Evolutionary conservation across 2,888 invertebrate species (phyloP).

Genomic region (Apoda limacodes): DNA sequence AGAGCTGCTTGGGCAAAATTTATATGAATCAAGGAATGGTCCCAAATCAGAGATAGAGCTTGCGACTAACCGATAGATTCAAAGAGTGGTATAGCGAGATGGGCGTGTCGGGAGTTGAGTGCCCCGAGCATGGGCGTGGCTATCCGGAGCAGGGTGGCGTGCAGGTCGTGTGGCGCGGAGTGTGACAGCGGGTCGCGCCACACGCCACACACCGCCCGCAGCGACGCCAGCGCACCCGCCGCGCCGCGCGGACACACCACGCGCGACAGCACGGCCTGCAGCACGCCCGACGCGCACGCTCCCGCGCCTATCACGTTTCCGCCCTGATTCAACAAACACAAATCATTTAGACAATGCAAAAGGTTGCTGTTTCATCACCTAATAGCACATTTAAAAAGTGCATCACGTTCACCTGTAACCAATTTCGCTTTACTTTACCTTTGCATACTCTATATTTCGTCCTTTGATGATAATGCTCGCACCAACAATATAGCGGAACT

Average conservation of each 20-base stretch:
- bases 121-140: slow-evolving; percentile 75
- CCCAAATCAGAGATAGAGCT: too few species aligned
- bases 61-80: slow-evolving; percentile 70
- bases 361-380: too few species aligned
- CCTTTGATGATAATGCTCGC: too few species aligned
- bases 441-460: too few species aligned
- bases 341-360: background rate
- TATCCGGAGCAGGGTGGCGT: slow-evolving; percentile 67
- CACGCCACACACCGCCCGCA: slow-evolving; percentile 70
- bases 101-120: slow-evolving; percentile 74
- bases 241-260: slow-evolving; percentile 39
- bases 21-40: too few species aligned
- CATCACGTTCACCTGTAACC: too few species aligned
- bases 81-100: slow-evolving; percentile 77
- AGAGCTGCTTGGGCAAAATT: too few species aligned
- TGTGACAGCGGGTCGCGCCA: slow-evolving; percentile 64
- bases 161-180: slow-evolving; percentile 26
- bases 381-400: too few species aligned
- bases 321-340: slow-evolving; percentile 26
- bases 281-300: slow-evolving; percentile 44
- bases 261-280: slow-evolving; percentile 41
- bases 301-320: slow-evolving; percentile 48
- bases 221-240: slow-evolving; percentile 34
- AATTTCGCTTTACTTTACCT: too few species aligned
- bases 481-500: too few species aligned